Evolutionary conservation across 2,888 invertebrate species (phyloP).

Genomic region (Hetaerina titia): DNA sequence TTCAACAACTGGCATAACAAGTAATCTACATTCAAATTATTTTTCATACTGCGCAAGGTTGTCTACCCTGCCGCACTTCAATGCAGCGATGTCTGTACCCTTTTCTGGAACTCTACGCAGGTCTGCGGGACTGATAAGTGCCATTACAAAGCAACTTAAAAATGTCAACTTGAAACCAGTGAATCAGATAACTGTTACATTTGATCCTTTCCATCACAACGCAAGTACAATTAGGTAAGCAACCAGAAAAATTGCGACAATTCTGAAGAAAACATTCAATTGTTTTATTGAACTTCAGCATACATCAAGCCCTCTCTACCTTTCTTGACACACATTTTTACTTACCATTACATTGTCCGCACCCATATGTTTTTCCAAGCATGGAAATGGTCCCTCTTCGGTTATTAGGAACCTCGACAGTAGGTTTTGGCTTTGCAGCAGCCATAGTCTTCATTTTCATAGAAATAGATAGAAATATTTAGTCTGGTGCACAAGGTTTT

Average conservation of each 20-base stretch:
- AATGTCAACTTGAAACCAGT: conserved; percentile 88
- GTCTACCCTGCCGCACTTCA: conserved; percentile 38
- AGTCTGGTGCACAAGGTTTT: not conserved
- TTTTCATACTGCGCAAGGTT: conserved; percentile 10
- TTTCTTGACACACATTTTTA: conserved; percentile 70
- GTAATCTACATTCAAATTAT: not conserved
- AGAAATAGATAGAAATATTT: conserved; percentile 50
- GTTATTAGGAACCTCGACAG: conserved; percentile 70
- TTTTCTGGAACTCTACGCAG: conserved; percentile 84
- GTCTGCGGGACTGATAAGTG: conserved; percentile 85
- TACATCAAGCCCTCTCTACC: conserved; percentile 72
- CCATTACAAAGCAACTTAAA: conserved; percentile 86
- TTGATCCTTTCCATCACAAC: conserved; percentile 90
- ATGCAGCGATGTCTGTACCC: conserved; percentile 84
- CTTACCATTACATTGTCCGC: conserved; percentile 77
- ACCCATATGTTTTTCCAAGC: conserved; percentile 80
- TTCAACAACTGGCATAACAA: not conserved
- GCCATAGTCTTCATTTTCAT: conserved; percentile 77
- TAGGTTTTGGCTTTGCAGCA: conserved; percentile 79
- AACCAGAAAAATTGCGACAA: conserved; percentile 28
- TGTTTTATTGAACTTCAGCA: conserved; percentile 52
- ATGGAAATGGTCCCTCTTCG: conserved; percentile 74
- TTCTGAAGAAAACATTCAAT: conserved; percentile 63
- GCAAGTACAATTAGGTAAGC: conserved; percentile 83
- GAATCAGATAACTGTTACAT: conserved; percentile 87